phyloP scores from a whole-genome alignment of 2,797 vertebrate genomes.

The Melanitta fusca region DNA sequence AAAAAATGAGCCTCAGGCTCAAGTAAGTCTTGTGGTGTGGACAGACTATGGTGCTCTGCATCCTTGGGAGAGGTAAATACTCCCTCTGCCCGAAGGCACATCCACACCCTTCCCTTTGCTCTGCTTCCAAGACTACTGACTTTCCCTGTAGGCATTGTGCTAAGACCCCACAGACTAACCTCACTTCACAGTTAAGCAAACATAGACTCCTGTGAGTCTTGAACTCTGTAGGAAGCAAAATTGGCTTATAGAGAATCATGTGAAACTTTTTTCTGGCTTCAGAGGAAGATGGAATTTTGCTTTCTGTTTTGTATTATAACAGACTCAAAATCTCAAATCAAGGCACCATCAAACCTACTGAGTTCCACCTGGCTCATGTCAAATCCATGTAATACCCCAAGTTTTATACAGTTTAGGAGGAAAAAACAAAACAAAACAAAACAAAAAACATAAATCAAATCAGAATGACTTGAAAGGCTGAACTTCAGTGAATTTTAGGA shows the following conservation, averaged over 20 bases:
- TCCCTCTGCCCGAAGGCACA: background rate
- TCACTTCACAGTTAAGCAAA: background rate
- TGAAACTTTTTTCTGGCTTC: background rate
- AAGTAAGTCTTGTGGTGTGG: background rate
- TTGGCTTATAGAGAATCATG: background rate
- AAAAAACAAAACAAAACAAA: background rate
- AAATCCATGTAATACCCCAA: conserved; percentile 42
- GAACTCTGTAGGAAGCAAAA: background rate
- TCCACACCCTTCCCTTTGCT: background rate
- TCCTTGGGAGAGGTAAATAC: background rate
- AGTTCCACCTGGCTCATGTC: conserved; percentile 54
- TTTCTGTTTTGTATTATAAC: conserved; percentile 59
- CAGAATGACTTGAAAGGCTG: conserved; percentile 47
- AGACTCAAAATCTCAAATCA: conserved; percentile 43
- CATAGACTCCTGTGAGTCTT: background rate
- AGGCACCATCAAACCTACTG: background rate
- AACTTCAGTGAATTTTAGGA: conserved; percentile 55
- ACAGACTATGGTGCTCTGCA: background rate
- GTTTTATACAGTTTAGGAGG: conserved; percentile 48
- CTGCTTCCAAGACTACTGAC: background rate
- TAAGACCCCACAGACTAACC: background rate
- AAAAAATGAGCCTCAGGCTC: background rate
- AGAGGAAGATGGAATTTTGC: conserved; percentile 3
- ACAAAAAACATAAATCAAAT: background rate
- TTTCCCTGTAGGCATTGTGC: background rate